Evolutionary conservation across 2,797 vertebrate species (phyloP), one percentile per base, ranked within the genome.

Genomic region (Poecilia gillii): DNA sequence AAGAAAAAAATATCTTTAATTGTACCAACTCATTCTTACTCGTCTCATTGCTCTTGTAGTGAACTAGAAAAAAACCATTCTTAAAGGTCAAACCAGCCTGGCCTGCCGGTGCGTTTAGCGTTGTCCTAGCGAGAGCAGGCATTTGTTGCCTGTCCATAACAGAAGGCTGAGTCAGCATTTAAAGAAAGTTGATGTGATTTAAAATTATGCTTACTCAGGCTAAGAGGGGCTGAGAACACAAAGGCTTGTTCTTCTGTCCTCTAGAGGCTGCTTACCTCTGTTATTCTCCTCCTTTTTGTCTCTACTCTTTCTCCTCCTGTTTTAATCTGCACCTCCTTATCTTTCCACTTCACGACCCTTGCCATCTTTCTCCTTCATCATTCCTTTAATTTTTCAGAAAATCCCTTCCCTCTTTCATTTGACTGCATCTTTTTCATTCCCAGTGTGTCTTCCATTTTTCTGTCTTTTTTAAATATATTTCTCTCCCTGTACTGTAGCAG

Each of bases 131-230:
- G 71, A 36, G 36, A 77, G 25, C 4, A 68, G 73, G 31, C 51
- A 66, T 51, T 79, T 72, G 75, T 82, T 74, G 76, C 33, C 73
- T 8, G 39, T 81, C 85, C 71, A 71, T 43, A 83, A 59, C 57
- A 62, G 64, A 78, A 62, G 13, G 73, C 85, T 88, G 83, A 90
- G 71, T 92, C 91, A 79, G 87, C 87, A 66, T 46, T 81, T 72
- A 86, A 86, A 57, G 31, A 74, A 41, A 80, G 72, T 46, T 74
- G 64, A 83, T 80, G 84, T 89, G 84, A 85, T 73, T 83, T 79
- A 3, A 82, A 55, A 73, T 81, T 79, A 55, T 90, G 87, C 90
- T 89, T 88, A 89, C 82, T 93, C 87, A 84, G 82, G 14, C 81
- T 77, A 57, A 81, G 78, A 76, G 79, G 47, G 64, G 73, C 43